Base-by-base conservation (phyloP, 2,797 vertebrate genomes). In the Denticeps clupeoides region DNA sequence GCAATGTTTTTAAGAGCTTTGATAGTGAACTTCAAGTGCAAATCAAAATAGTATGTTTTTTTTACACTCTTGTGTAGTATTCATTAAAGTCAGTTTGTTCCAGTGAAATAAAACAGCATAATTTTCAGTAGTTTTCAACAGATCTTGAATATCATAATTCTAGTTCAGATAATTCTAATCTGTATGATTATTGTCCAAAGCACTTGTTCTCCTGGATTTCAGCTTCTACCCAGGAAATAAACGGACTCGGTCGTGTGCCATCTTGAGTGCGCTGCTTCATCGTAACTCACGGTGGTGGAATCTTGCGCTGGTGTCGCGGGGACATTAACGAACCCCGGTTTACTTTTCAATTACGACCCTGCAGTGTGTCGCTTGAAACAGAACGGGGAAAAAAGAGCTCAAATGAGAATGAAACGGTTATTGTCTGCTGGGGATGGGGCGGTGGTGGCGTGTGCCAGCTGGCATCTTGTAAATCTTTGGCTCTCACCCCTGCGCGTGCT, bases 401-500 rank as follows among this genome's bases (percentile, higher is more conserved):
- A 80, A 78, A 75, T 82, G 71, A 81, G 82, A 75, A 83, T 77
- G 70, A 79, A 81, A 71, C 59, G 22, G 70, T 77, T 78, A 73
- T 80, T 79, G 77, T 77, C 73, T 77, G 68, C 70, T 59, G 74
- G 72, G 51, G 70, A 64, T 71, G 37, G 53, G 55, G 64, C 68
- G 78, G 78, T 74, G 35, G 70, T 69, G 69, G 64, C 52, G 55
- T 55, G 63, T 50, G 67, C 66, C 58, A 64, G 22, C 42, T 19
- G 10, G 60, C 62, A 59, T 44, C 63, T 81, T 76, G 64, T 83
- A 83, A 80, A 82, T 84, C 80, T 83, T 65, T 33, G 51, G 43
- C 70, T 66, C 70, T 80, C 70, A 73, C 78, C 74, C 62, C 59
- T 41, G 71, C 47, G 62, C 64, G 49, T n/a, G n/a, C n/a, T n/a